These are phyloP conservation scores for Mechanitis mazaeus DNA, from an alignment of 2,888 invertebrate genomes.

Conservation along the genomic window DNA sequence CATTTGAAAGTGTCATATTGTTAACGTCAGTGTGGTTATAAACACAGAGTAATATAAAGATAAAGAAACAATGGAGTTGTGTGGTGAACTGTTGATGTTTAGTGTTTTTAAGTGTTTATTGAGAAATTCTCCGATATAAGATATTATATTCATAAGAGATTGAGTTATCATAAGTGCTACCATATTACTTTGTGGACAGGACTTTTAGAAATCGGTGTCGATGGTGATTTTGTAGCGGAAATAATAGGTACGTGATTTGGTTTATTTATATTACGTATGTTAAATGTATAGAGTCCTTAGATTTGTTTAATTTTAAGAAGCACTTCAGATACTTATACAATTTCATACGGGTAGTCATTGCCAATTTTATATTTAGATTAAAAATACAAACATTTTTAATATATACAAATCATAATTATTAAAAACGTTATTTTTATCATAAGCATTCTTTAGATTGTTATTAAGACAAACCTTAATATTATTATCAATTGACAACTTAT, in stretches of 20 bases:
- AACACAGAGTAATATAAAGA: neutral
- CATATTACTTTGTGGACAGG: neutral
- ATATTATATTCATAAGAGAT: no score
- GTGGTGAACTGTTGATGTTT: slow-evolving; percentile 4
- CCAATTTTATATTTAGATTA: no score
- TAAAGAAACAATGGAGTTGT: slow-evolving; percentile 22
- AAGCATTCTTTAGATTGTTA: no score
- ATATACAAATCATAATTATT: no score
- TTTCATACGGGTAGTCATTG: no score
- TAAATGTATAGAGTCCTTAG: neutral
- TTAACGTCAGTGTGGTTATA: slow-evolving; percentile 11
- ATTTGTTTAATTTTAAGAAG: neutral
- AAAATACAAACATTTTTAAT: no score
- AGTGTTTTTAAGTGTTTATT: slow-evolving; percentile 9
- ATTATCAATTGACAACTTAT: no score
- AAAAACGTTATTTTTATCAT: no score
- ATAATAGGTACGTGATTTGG: slow-evolving; percentile 4
- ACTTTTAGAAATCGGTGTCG: neutral
- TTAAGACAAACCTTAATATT: no score
- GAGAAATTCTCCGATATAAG: neutral
- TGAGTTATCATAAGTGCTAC: no score
- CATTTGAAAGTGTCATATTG: slow-evolving; percentile 1
- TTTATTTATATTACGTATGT: neutral
- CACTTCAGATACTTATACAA: neutral
- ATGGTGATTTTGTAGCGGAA: slow-evolving; percentile 3